Percentiles rank a stretch among this genome's conserved stretches.
These are phyloP conservation scores for Steromphala cineraria DNA, from an alignment of 2,888 invertebrate genomes.

Conservation along the genomic window DNA sequence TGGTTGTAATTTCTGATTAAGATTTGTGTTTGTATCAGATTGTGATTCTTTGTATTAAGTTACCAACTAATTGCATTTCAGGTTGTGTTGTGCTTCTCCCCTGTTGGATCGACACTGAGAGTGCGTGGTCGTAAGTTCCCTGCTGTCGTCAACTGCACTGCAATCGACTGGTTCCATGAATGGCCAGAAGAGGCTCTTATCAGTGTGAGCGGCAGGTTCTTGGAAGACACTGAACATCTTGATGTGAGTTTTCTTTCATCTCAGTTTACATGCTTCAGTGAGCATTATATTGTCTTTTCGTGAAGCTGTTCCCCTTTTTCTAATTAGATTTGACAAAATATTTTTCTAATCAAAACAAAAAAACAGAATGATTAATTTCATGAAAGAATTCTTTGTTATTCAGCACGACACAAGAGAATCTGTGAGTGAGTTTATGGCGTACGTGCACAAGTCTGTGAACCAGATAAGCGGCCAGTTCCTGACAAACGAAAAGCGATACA, in stretches of 20 bases:
- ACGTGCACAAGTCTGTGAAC: conserved; percentile 94
- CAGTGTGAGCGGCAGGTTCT: conserved; percentile 92
- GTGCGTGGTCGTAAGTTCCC: conserved; percentile 96
- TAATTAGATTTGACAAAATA: too few relatives aligned
- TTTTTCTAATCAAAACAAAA: too few relatives aligned
- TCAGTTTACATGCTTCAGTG: too few relatives aligned
- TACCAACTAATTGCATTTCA: conserved; percentile 75
- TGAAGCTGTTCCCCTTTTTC: too few relatives aligned
- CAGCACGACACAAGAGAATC: conserved; percentile 86
- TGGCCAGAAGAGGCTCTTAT: conserved; percentile 98
- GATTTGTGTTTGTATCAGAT: too few relatives aligned
- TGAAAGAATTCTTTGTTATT: neutral
- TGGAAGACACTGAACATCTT: conserved; percentile 86
- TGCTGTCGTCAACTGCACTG: conserved; percentile 94
- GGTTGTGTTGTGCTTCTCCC: conserved; percentile 97
- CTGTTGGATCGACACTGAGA: conserved; percentile 93
- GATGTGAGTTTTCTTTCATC: conserved; percentile 79
- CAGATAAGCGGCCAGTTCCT: conserved; percentile 90
- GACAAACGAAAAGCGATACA: conserved; percentile 92
- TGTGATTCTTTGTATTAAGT: too few relatives aligned
- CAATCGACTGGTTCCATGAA: conserved; percentile 98
- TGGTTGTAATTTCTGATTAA: too few relatives aligned
- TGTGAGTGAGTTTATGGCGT: conserved; percentile 94
- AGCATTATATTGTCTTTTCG: too few relatives aligned
- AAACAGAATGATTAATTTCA: too few relatives aligned